These are phyloP conservation scores for Gymnogyps californianus DNA, from an alignment of 2,113 vertebrate genomes.

Conservation along the genomic window DNA sequence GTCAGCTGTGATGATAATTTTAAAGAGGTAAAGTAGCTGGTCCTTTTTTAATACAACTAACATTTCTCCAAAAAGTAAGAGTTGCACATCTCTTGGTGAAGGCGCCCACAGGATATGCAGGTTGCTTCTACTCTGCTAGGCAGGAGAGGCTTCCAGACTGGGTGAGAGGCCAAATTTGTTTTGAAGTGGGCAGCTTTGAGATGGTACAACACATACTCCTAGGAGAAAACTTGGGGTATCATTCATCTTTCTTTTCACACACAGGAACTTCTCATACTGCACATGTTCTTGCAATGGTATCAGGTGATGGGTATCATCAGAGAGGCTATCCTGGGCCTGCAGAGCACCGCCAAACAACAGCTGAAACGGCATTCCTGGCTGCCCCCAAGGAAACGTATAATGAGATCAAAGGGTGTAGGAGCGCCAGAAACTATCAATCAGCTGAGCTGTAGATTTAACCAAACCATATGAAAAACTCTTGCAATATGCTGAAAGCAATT, in stretches of 20 bases:
- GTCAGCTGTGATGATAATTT: background rate
- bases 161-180: background rate
- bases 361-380: background rate
- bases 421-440: background rate
- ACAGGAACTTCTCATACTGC: background rate
- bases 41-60: background rate
- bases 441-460: background rate
- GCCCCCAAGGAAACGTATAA: background rate
- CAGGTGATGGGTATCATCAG: background rate
- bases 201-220: background rate
- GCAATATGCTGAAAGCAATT: background rate
- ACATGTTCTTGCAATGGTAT: background rate
- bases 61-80: background rate
- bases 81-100: background rate
- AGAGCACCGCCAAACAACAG: background rate
- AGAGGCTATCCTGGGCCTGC: background rate
- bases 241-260: background rate
- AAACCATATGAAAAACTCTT: background rate
- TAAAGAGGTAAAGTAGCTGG: background rate
- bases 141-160: background rate
- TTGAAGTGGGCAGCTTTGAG: background rate
- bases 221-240: background rate
- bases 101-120: background rate
- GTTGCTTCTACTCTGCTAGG: background rate
- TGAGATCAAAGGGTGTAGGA: background rate